Evolutionary conservation across 2,888 invertebrate species (phyloP).

Genomic region (Petrolisthes manimaculis): DNA sequence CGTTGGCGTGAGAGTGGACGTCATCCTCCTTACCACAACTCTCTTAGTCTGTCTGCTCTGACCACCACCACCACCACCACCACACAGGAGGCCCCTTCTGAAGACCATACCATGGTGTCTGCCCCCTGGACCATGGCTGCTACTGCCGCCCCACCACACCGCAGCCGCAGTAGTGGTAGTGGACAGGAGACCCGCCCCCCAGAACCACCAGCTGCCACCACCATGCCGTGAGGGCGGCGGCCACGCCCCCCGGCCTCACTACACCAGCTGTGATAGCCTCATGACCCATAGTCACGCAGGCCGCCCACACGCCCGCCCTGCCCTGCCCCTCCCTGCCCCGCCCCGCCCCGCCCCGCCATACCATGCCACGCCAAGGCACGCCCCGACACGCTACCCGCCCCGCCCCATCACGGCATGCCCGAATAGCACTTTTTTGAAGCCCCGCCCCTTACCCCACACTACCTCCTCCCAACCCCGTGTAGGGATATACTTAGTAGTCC

Average conservation of each 20-base stretch:
- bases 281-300: conserved; percentile 55
- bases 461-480: not conserved
- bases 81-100: conserved; percentile 17
- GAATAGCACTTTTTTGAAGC: not conserved
- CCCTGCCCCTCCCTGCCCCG: conserved; percentile 14
- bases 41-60: conserved; percentile 55
- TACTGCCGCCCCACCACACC: not conserved
- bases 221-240: conserved; percentile 51
- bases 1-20: conserved; percentile 49
- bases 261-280: conserved; percentile 58
- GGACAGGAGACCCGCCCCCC: conserved; percentile 37
- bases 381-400: conserved; percentile 8
- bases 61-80: conserved; percentile 43
- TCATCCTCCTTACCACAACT: conserved; percentile 50
- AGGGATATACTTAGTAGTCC: not conserved
- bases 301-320: conserved; percentile 34
- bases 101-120: conserved; percentile 29
- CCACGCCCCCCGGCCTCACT: conserved; percentile 30
- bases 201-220: conserved; percentile 46
- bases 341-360: not conserved
- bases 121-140: conserved; percentile 39
- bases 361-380: not conserved
- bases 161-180: conserved; percentile 4
- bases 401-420: not conserved
- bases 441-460: not conserved